Base-by-base conservation (phyloP, 1,140 invertebrate species). In the Papilio xuthus region DNA sequence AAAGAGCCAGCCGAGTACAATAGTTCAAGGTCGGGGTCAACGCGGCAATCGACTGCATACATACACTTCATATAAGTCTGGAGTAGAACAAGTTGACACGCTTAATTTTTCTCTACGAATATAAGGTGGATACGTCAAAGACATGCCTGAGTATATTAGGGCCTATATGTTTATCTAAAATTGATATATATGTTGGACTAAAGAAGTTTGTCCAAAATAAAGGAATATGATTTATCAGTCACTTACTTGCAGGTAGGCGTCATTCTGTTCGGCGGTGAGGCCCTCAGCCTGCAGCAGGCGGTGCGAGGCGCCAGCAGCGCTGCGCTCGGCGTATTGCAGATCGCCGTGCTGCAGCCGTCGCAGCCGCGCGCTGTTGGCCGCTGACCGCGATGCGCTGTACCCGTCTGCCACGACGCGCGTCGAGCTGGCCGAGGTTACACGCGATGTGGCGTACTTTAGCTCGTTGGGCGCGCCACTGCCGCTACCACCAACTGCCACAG, bases 361-460 rank as follows among this genome's bases (percentile, higher is more conserved):
- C 95, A 96, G 96, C 91, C 97, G 96, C 8, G 97, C 96, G 23
- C 96, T 96, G 87, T 97, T 97, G n/a, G 96, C 90, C 88, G 94
- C 94, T 85, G 96, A 96, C 83, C 96, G 96, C 83, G 98, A 97
- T 6, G 97, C 96, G 92, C 96, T 97, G 88, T 96, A 97, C 72
- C 96, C 96, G 86, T 98, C 97, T 60, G 96, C 96, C n/a, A 97
- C 95, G 12, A 97, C 96, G 88, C 97, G 97, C 1, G 97, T 97
- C 81, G 97, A 97, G 15, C 96, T 97, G 6, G 97, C 96, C 32
- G 97, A 97, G 41, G 96, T 97, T 97, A 97, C 93, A 97, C 97
- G 89, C 95, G 98, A 93, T 96, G 97, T 88, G 97, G 94, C 85
- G 96, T 96, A 90, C 86, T 95, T 94, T 47, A 95, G 78, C 26